Evolutionary conservation across 2,888 invertebrate genomes (phyloP).

Genomic region (Sympetrum striolatum): DNA sequence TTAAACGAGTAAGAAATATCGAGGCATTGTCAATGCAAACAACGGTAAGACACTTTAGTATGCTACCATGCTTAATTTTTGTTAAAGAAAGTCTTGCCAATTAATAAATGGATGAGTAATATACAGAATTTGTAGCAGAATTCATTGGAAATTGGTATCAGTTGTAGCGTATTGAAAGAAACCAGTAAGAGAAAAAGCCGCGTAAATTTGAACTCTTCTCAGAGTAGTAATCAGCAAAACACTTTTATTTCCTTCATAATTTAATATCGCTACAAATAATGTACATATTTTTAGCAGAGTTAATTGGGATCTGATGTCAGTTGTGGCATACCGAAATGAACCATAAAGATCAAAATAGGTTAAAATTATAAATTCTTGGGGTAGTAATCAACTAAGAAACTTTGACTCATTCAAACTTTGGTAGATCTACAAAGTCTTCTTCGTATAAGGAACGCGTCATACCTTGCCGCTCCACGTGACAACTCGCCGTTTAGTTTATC

Average conservation of each 20-base stretch:
- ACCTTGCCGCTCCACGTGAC: neutral
- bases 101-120: neutral
- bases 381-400: neutral
- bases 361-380: no score
- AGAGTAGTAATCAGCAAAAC: neutral
- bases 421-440: neutral
- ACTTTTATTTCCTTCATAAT: neutral
- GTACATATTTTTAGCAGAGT: no score
- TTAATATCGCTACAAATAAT: no score
- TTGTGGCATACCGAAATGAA: no score
- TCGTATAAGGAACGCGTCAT: neutral
- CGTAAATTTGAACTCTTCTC: neutral
- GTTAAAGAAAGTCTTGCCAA: neutral
- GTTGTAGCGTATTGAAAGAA: neutral
- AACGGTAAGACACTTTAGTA: no score
- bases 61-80: neutral
- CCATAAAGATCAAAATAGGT: no score
- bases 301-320: no score
- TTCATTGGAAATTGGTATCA: neutral
- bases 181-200: neutral
- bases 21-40: no score
- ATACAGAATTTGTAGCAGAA: neutral
- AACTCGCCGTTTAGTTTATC: neutral
- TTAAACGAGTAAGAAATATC: no score
- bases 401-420: neutral